Base-by-base conservation (phyloP, 2,113 vertebrate species). In the Myiagra hebetior region DNA sequence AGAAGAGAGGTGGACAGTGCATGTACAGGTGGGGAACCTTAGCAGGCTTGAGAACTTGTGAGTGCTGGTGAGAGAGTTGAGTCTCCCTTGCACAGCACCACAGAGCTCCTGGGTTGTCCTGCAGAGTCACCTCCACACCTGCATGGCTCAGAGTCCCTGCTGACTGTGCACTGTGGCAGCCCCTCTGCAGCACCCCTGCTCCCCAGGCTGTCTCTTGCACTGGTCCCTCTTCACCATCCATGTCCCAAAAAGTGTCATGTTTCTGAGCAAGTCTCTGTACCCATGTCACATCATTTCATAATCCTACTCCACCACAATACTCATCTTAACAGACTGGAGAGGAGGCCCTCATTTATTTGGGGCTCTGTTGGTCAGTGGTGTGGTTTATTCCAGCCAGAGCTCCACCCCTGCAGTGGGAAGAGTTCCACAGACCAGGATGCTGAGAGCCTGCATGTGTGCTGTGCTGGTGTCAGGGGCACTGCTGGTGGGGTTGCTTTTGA, bases 171-270 rank as follows among this genome's bases (percentile, higher is more conserved):
- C n/a, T 26, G 39, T 39, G 62, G 21, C 70, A 69, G 19, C 10
- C 7, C 22, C 26, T 37, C n/a, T 0, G 0, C 16, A 41, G 37
- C n/a, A 65, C 15, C 10, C 9, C 14, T 21, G 20, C 20, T 78
- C 50, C 35, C 35, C 27, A 16, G 22, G 13, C 50, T 69, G 53
- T 44, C 33, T 72, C 62, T 44, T 83, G n/a, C 15, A 19, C 49
- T 64, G 31, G 8, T 28, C 24, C 7, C 21, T 69, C 30, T 42
- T 80, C 30, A 44, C 19, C 17, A 5, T 47, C 53, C 30, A 4
- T 2, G 2, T 64, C 33, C 13, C 27, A 22, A 1, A 0, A 19
- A 55, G 28, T 15, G 42, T 26, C 37, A 17, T 0, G 0, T 87
- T 89, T 79, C 73, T 72, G 49, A 67, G 44, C 1, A 0, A 37